A percentile compares a stretch with the other conserved stretches of the same genome.
Evolutionary conservation across 2,797 vertebrate genomes (phyloP).

Genomic region (Cossypha polioptera): DNA sequence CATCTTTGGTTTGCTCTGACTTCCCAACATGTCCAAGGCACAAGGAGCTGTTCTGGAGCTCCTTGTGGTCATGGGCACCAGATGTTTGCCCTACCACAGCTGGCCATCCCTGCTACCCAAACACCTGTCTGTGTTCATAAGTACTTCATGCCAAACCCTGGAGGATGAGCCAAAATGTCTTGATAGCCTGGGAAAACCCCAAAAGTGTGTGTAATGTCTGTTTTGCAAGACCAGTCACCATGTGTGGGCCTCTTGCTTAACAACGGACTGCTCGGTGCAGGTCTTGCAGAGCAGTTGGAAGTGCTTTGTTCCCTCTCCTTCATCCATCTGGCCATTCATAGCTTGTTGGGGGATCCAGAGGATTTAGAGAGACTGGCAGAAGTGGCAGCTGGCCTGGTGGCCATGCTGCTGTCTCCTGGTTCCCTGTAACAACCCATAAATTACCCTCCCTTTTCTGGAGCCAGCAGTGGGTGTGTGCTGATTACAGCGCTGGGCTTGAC

Average conservation of each 20-base stretch:
- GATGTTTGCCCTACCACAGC: neutral
- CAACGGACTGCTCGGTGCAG: neutral
- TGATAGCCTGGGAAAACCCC: neutral
- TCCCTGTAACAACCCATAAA: neutral
- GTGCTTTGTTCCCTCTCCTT: neutral
- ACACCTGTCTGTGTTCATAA: neutral
- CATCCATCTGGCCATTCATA: neutral
- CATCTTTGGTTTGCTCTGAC: neutral
- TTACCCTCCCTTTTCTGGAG: neutral
- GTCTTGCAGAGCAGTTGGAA: neutral
- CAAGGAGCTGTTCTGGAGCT: neutral
- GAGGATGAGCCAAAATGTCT: neutral
- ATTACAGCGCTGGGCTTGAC: neutral
- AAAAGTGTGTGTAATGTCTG: fast-evolving
- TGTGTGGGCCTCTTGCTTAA: neutral
- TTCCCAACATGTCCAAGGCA: neutral
- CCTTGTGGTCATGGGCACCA: neutral
- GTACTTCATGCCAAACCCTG: neutral
- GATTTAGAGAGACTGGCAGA: neutral
- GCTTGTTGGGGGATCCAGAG: neutral
- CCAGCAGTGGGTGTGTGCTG: slow-evolving; percentile 5
- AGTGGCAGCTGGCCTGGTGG: neutral
- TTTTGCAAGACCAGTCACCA: neutral
- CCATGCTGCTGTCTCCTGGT: neutral
- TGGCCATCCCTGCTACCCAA: neutral